Evolutionary conservation across 1,140 invertebrate species (phyloP), one percentile per base, ranked within the genome.

Genomic region (Bombus fervidus): DNA sequence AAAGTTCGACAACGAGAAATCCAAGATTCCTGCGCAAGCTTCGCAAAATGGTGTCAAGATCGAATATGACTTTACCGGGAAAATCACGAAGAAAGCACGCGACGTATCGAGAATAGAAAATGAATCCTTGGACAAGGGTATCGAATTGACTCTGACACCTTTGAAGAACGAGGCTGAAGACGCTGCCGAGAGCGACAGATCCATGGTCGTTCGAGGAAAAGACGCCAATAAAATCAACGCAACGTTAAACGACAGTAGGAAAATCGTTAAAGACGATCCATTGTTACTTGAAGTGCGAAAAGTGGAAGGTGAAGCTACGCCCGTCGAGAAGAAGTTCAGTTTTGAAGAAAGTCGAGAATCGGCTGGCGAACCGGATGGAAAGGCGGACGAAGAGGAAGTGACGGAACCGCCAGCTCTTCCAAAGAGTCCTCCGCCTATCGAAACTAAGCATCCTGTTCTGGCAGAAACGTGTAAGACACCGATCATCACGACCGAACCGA

Each of bases 291-390:
- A 86, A 15, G 77, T 43, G 12, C 88, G 92, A 12, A 92, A 92
- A 22, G 86, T 93, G 3, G 94, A 94, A 22, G 92, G 91, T 0
- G 93, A 92, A n/a, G 85, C 86, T 0, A 83, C 18, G 1, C 3
- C 6, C 41, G 39, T 41, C 31, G 85, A 89, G 64, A 82, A 82
- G 31, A 94, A 95, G 39, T 96, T 96, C 87, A 95, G 94, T 41
- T 95, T 95, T 28, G 96, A 97, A 68, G 96, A 96, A 34, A 97
- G 97, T 92, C 95, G 97, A 8, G 97, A 98, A 90, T 95, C 97
- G 86, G 97, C 97, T 5, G 97, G 97, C 2, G 97, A 98, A 88
- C 97, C 97, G 0, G 97, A 98, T 88, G 97, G 97, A 12, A 96
- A 97, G 88, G 97, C 97, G 31, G 97, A 98, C 94, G 97, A 97